These are phyloP conservation scores for Linurgus olivaceus DNA, from an alignment of 2,797 vertebrate species.

Conservation along the genomic window DNA sequence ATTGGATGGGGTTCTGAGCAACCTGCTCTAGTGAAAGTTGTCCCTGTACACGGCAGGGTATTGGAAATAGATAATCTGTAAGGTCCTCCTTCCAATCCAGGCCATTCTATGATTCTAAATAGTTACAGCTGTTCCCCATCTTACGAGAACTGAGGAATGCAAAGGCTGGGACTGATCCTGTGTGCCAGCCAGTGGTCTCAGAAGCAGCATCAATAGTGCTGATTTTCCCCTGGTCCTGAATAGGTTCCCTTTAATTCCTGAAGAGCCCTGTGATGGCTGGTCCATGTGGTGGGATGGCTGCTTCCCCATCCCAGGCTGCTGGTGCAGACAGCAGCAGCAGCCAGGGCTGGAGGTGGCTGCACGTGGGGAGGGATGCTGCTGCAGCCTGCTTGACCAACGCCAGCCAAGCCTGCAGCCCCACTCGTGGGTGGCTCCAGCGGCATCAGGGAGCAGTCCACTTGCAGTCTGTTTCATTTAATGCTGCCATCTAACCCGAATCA, in stretches of 20 bases:
- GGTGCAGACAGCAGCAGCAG: neutral
- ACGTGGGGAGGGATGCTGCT: rapidly evolving
- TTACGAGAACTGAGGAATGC: neutral
- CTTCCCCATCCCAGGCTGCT: neutral
- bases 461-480: neutral
- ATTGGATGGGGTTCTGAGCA: neutral
- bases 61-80: neutral
- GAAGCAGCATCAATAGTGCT: neutral
- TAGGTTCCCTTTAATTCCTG: neutral
- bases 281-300: rapidly evolving
- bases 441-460: neutral
- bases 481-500: neutral
- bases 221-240: neutral
- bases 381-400: neutral
- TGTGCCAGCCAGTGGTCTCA: neutral
- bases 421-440: neutral
- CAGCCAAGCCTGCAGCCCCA: neutral
- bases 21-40: neutral
- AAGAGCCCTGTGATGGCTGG: neutral
- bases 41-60: neutral
- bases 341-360: neutral
- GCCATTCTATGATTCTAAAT: neutral
- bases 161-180: neutral
- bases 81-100: neutral
- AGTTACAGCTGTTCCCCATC: neutral